Percentiles rank a stretch among this genome's conserved stretches.
Evolutionary conservation across 2,797 vertebrate species (phyloP).

Genomic region (Aythya fuligula): DNA sequence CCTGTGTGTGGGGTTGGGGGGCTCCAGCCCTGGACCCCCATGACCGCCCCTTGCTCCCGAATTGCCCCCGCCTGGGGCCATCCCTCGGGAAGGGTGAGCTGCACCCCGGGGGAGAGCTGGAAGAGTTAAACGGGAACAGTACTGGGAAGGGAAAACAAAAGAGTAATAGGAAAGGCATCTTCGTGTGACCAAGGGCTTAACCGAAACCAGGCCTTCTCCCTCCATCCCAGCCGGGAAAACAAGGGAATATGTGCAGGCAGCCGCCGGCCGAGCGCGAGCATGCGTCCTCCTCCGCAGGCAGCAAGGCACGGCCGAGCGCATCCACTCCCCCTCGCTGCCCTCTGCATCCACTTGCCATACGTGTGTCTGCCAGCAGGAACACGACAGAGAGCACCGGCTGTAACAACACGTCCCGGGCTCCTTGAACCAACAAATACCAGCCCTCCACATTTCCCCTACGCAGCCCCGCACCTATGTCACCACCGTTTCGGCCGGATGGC

Average conservation of each 20-base stretch:
- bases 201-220: conserved; percentile 74
- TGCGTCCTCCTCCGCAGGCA: background rate
- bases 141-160: conserved; percentile 75
- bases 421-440: background rate
- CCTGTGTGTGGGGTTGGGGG: fast-evolving
- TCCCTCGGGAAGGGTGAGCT: background rate
- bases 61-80: background rate
- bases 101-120: background rate
- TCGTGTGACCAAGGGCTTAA: conserved; percentile 75
- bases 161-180: conserved; percentile 81
- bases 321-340: background rate
- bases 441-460: background rate
- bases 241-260: conserved; percentile 36
- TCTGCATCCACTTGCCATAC: background rate
- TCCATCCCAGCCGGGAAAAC: conserved; percentile 49
- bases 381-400: background rate
- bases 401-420: background rate
- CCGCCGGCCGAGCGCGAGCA: background rate
- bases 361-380: background rate
- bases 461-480: background rate
- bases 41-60: background rate
- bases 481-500: background rate
- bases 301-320: background rate
- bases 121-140: conserved; percentile 75
- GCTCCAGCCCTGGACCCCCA: background rate